Evolutionary conservation across 2,888 invertebrate genomes (phyloP), one percentile per base, ranked within the genome.

Genomic region (Pyrgus malvae): DNA sequence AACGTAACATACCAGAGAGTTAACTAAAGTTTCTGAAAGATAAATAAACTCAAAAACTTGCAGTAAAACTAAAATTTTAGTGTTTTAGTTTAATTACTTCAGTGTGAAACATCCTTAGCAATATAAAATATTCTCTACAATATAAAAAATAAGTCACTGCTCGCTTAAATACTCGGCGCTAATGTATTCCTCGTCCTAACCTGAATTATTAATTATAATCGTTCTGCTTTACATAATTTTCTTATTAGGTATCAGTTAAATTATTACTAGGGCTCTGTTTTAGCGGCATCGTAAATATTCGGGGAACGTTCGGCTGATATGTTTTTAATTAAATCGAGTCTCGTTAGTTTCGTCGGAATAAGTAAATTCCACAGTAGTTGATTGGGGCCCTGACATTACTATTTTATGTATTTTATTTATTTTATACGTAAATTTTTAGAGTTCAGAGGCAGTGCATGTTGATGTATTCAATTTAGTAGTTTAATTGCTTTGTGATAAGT

Each of bases 171-270:
- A 67, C 65, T 56, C 59, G 31, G 27, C 27, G 44, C 68, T 76
- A 78, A 75, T 72, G 64, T 72, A 70, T 76, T 72, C 72, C 76
- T 76, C 72, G 68, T 75, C 81, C 69, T 66, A 67, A 73, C 67
- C 79, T 70, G 70, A 83, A 87, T 86, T 85, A 87, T 83, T 87
- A 85, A 87, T 88, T 85, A 80, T 78, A 83, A 88, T 80, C 76
- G 76, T 70, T 63, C 68, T 69, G 66, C 78, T 87, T 86, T 82
- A 85, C 88, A 87, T 88, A 88, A 88, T 86, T 87, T 83, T 80
- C 83, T 83, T 84, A 87, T 87, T 83, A 83, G 74, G 76, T 76
- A 78, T 76, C 72, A 82, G 76, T 83, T 83, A 80, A 86, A 80
- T 80, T 85, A 87, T 80, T 74, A 68, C 46, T 61, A 56, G 66